These are phyloP conservation scores for Augochlorella aurata DNA, from an alignment of 2,888 invertebrate species.

Conservation along the genomic window DNA sequence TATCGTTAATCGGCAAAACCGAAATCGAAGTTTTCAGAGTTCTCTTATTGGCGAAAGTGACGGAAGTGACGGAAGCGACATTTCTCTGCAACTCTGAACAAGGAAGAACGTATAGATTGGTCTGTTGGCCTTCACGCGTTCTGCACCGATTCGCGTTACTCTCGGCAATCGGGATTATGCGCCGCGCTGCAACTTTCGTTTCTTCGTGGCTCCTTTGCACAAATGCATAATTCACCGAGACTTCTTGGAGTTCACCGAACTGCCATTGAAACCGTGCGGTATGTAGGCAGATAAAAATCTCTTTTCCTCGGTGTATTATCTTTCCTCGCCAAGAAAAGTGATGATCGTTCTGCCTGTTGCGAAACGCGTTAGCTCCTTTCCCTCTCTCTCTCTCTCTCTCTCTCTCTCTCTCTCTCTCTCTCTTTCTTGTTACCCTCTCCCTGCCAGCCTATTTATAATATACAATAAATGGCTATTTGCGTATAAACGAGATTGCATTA, in stretches of 20 bases:
- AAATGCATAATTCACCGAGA: slow-evolving; percentile 28
- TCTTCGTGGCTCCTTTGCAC: slow-evolving; percentile 40
- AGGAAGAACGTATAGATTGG: slow-evolving; percentile 72
- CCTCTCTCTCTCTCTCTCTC: not conserved
- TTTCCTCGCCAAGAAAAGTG: not conserved
- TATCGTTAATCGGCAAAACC: no score
- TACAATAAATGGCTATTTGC: not conserved
- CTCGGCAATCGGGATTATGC: slow-evolving; percentile 40
- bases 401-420: not conserved
- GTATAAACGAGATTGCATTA: not conserved
- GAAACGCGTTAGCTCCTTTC: not conserved
- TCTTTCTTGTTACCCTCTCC: no score
- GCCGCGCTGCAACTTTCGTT: slow-evolving; percentile 64
- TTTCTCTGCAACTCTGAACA: slow-evolving; percentile 72
- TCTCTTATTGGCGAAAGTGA: not conserved
- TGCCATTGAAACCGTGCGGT: not conserved
- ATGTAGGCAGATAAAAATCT: not conserved
- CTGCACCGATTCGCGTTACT: slow-evolving; percentile 31
- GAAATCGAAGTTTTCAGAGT: not conserved
- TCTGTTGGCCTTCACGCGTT: slow-evolving; percentile 76
- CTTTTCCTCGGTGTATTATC: not conserved
- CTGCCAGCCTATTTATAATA: not conserved
- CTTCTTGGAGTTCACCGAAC: slow-evolving; percentile 21
- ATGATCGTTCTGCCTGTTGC: not conserved
- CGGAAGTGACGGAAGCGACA: slow-evolving; percentile 52